Evolutionary conservation across 2,797 vertebrate species (phyloP).

Genomic region (Cryptoprocta ferox): DNA sequence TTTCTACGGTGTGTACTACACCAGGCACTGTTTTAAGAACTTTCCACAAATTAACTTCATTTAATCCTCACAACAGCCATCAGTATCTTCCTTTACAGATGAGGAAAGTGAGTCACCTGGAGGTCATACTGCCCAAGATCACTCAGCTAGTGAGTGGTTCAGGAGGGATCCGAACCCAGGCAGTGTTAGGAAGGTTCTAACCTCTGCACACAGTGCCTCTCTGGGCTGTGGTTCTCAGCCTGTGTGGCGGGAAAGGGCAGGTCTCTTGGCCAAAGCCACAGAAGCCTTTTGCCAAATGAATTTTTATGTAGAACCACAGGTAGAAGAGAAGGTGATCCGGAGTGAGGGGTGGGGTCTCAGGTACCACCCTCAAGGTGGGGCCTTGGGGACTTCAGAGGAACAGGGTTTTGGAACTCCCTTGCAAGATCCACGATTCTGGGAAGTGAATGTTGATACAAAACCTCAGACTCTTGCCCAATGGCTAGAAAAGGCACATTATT

Average conservation of each 20-base stretch:
- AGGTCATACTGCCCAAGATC: background rate
- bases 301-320: background rate
- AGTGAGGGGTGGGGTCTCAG: background rate
- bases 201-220: fast-evolving
- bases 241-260: fast-evolving
- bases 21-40: background rate
- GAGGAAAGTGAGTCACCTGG: background rate
- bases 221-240: background rate
- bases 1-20: background rate
- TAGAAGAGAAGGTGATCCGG: background rate
- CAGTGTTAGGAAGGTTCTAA: background rate
- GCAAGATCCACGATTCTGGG: background rate
- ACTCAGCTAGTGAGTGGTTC: background rate
- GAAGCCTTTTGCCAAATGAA: background rate
- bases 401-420: background rate
- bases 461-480: background rate
- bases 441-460: background rate
- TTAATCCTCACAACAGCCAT: background rate
- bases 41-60: background rate
- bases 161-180: background rate
- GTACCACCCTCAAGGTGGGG: background rate
- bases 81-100: background rate
- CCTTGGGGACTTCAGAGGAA: background rate
- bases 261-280: background rate
- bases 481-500: background rate